Percentiles rank a stretch among this genome's conserved stretches.
These are phyloP conservation scores for Ectemnius lituratus DNA, from an alignment of 2,888 invertebrate species.

Conservation along the genomic window DNA sequence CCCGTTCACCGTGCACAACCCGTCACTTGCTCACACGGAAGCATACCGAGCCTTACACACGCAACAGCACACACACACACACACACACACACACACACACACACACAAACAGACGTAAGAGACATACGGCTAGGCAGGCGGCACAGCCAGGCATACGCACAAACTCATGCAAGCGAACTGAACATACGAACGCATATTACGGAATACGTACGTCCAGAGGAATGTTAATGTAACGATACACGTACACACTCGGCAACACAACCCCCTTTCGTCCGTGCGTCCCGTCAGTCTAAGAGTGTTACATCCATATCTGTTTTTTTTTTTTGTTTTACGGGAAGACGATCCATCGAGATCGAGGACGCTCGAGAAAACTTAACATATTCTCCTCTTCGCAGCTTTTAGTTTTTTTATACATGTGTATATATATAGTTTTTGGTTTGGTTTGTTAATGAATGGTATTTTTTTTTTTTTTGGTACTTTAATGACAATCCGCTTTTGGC, in stretches of 20 bases:
- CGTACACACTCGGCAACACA: conserved; percentile 32
- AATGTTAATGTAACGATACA: conserved; percentile 27
- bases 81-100: conserved; percentile 21
- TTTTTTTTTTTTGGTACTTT: conserved; percentile 2
- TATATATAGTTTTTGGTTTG: conserved; percentile 27
- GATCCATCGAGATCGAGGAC: conserved; percentile 66
- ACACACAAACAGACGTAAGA: conserved; percentile 17
- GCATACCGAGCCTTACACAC: conserved; percentile 4
- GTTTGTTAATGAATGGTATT: conserved; percentile 11
- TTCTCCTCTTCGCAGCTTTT: conserved; percentile 47
- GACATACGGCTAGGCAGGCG: background rate
- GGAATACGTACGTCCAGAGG: conserved; percentile 22
- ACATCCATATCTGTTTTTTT: conserved; percentile 32
- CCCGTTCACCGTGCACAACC: conserved; percentile 25
- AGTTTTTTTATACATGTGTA: conserved; percentile 35
- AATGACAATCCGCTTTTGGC: conserved; percentile 43
- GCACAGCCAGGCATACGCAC: conserved; percentile 17
- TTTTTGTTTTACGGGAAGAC: conserved; percentile 52
- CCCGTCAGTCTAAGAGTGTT: conserved; percentile 50
- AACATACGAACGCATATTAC: conserved; percentile 24
- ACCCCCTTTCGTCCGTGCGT: conserved; percentile 48
- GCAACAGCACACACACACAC: too few relatives aligned
- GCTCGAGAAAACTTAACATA: conserved; percentile 62
- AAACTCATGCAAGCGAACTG: conserved; percentile 24
- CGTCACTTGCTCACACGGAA: conserved; percentile 23